These are phyloP conservation scores for Philereme vetulata DNA, from an alignment of 2,888 invertebrate genomes.

Conservation along the genomic window DNA sequence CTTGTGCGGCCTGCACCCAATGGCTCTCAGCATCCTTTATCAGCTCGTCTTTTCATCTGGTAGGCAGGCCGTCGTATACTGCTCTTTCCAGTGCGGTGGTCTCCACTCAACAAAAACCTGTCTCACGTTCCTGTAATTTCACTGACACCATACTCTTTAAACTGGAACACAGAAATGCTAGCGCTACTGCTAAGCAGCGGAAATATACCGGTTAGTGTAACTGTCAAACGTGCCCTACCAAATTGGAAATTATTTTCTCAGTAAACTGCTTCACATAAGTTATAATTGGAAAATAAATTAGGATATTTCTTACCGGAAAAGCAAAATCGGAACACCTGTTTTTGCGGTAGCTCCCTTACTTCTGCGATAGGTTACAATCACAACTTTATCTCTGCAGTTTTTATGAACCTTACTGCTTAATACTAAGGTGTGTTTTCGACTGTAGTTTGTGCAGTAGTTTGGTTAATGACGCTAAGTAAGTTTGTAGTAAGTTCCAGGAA, in stretches of 20 bases:
- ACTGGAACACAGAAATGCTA: too few relatives aligned
- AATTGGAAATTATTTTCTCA: background rate
- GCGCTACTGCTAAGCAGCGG: too few relatives aligned
- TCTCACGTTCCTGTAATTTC: too few relatives aligned
- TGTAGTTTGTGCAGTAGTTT: slow-evolving; percentile 27
- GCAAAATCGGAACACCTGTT: slow-evolving; percentile 43
- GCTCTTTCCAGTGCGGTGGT: too few relatives aligned
- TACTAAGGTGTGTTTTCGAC: slow-evolving; percentile 32
- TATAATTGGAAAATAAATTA: slow-evolving; percentile 26
- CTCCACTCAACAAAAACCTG: too few relatives aligned
- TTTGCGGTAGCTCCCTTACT: slow-evolving; percentile 33
- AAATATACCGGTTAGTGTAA: too few relatives aligned
- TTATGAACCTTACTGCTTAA: slow-evolving; percentile 2
- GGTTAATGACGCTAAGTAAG: slow-evolving; percentile 54
- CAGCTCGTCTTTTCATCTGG: too few relatives aligned
- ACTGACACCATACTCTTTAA: too few relatives aligned
- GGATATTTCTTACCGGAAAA: slow-evolving; percentile 31
- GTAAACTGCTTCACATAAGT: slow-evolving; percentile 3
- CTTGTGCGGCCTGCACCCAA: too few relatives aligned
- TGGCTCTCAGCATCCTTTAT: too few relatives aligned
- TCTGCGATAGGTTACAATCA: slow-evolving; percentile 15
- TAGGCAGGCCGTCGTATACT: too few relatives aligned
- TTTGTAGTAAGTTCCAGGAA: slow-evolving; percentile 53
- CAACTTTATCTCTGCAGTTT: slow-evolving; percentile 5
- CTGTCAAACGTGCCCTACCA: too few relatives aligned